Evolutionary conservation across 2,888 invertebrate species (phyloP).

Genomic region (Meliscaeva auricollis): DNA sequence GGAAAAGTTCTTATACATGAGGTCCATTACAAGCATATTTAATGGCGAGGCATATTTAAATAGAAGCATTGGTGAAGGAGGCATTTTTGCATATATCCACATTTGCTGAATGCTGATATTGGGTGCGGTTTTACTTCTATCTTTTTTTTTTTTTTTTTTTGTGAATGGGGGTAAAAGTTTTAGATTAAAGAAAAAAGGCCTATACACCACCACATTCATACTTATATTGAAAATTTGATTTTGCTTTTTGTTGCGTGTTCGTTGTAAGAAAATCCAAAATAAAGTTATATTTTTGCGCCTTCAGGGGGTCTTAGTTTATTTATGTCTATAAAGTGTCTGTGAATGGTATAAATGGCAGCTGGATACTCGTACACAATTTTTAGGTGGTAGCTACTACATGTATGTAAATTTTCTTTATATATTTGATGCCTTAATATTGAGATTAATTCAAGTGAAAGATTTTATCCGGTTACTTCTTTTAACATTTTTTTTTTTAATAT

Average conservation of each 20-base stretch:
- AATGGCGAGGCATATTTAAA: constrained; percentile 34
- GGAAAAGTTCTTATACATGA: constrained; percentile 65
- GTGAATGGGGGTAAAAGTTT: constrained; percentile 16
- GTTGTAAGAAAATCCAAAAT: constrained; percentile 13
- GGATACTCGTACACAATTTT: constrained; percentile 2
- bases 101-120: constrained; percentile 33
- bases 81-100: constrained; percentile 39
- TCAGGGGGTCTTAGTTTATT: constrained; percentile 26
- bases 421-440: constrained; percentile 49
- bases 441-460: constrained; percentile 66
- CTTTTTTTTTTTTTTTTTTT: neutral
- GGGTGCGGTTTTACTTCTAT: constrained; percentile 30
- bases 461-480: constrained; percentile 29
- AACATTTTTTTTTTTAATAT: constrained; percentile 52
- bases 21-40: constrained; percentile 67
- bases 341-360: constrained; percentile 34
- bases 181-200: constrained; percentile 52
- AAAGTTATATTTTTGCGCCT: constrained; percentile 37
- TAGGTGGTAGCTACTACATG: neutral
- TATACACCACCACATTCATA: constrained; percentile 1
- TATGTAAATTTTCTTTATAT: constrained; percentile 17
- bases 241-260: constrained; percentile 21
- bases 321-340: constrained; percentile 34
- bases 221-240: constrained; percentile 54
- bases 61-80: constrained; percentile 1